Base-by-base conservation (phyloP, 2,113 vertebrate genomes). In the Pithys albifrons region DNA sequence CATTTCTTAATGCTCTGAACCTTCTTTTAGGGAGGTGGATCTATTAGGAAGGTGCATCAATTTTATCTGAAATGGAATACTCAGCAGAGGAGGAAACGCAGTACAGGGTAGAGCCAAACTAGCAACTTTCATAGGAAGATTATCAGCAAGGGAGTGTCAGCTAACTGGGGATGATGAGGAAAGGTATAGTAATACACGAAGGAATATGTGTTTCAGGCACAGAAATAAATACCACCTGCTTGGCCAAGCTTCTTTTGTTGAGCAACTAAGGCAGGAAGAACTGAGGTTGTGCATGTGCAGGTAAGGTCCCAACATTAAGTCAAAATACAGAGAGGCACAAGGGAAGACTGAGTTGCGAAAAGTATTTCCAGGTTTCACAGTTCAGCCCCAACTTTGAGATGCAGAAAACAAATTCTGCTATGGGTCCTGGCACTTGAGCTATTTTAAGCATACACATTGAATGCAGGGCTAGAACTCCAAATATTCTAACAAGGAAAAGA, bases 401-500 rank as follows among this genome's bases (percentile, higher is more conserved):
- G 33, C 11, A 77, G 33, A 72, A 73, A 69, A 51, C 19, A 35
- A 18, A 35, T 75, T 75, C 54, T 65, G 65, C 81, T 72, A 45
- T 65, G 29, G 19, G 85, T 71, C 37, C 31, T 70, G 54, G 27
- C 29, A 79, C 17, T 41, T 49, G 17, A 27, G 31, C 31, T 88
- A 31, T 64, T 95, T 92, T 61, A 82, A 27, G 55, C 86, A 71
- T 24, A 52, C 7, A 41, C 13, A 75, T 1, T 39, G 52, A 93
- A 84, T 22, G 41, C 10, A 73, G 25, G 45, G 46, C 41, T 78
- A 73, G 57, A 78, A 61, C 37, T 85, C 49, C n/a, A 90, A 77
- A 77, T 35, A 85, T 58, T 90, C 62, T 64, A 90, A 88, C 18
- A 91, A 81, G 75, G 51, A 94, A 90, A 88, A 83, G 33, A 65